phyloP scores from a whole-genome alignment of 2,888 invertebrate genomes.

The Cheilosia pagana region DNA sequence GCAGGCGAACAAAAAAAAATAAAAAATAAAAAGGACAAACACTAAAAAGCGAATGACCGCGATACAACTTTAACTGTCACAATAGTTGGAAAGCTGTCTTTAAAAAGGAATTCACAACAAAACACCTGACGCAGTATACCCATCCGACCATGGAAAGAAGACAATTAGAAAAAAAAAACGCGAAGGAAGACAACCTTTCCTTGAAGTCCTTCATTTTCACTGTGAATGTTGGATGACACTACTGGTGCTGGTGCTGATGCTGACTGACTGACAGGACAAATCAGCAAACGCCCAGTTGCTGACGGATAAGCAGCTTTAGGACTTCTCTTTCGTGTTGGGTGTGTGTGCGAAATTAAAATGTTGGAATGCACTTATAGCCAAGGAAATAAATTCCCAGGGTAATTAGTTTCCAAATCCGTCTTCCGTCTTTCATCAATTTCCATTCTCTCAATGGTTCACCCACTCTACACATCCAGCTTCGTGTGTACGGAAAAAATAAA shows the following conservation, averaged over 20 bases:
- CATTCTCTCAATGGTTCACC: conserved; percentile 31
- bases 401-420: conserved; percentile 65
- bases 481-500: conserved; percentile 60
- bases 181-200: conserved; percentile 22
- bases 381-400: conserved; percentile 68
- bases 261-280: conserved; percentile 68
- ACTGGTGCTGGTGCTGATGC: conserved; percentile 3
- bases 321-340: conserved; percentile 11
- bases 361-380: conserved; percentile 70
- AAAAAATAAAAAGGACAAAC: conserved; percentile 30
- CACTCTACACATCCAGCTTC: conserved; percentile 2
- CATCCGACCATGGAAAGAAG: conserved; percentile 18
- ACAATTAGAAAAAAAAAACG: conserved; percentile 12
- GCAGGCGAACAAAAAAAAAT: conserved; percentile 9
- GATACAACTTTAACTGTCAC: conserved; percentile 64
- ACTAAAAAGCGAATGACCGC: conserved; percentile 72
- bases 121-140: conserved; percentile 52
- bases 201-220: not conserved
- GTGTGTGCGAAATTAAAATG: conserved; percentile 65
- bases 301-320: conserved; percentile 56
- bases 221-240: conserved; percentile 16
- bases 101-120: conserved; percentile 18
- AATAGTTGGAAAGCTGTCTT: conserved; percentile 43
- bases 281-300: conserved; percentile 62
- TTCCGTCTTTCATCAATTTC: conserved; percentile 56